phyloP scores from a whole-genome alignment of 2,113 vertebrate genomes.

The Geothlypis trichas region DNA sequence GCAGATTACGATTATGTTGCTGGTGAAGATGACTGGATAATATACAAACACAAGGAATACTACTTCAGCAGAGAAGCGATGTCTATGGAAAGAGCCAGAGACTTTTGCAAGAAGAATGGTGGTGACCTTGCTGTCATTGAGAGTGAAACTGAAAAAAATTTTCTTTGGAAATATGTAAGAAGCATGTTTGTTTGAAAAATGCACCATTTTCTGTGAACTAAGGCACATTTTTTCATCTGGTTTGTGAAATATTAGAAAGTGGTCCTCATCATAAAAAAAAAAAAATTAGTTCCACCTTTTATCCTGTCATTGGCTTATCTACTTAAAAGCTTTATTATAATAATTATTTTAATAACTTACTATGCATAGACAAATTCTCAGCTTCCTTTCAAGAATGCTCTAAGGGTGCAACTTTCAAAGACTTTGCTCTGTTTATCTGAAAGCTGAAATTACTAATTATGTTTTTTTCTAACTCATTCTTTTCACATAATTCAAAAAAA shows the following conservation, averaged over 20 bases:
- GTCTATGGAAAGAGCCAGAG: conserved; percentile 84
- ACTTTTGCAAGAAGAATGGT: conserved; percentile 82
- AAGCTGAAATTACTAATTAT: not conserved
- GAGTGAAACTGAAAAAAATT: conserved; percentile 85
- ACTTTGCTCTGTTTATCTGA: not conserved
- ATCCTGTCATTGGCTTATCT: not conserved
- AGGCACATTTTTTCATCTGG: not conserved
- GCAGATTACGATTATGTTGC: conserved; percentile 69
- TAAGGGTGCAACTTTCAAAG: not conserved
- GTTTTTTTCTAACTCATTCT: not conserved
- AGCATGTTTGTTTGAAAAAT: not conserved
- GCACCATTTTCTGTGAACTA: not conserved
- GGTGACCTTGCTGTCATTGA: conserved; percentile 85
- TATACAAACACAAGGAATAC: conserved; percentile 85
- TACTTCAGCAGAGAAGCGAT: conserved; percentile 80
- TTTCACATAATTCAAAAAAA: not conserved
- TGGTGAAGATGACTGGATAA: conserved; percentile 87
- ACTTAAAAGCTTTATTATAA: not conserved
- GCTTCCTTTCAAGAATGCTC: not conserved
- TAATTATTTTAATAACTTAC: not conserved
- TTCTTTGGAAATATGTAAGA: conserved; percentile 91
- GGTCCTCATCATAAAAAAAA: not conserved
- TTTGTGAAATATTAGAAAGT: not conserved
- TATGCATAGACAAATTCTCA: not conserved
- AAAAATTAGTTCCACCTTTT: not conserved